Conservation (phyloP, 1,140 invertebrate species). For the Drosophila bifasciata region DNA sequence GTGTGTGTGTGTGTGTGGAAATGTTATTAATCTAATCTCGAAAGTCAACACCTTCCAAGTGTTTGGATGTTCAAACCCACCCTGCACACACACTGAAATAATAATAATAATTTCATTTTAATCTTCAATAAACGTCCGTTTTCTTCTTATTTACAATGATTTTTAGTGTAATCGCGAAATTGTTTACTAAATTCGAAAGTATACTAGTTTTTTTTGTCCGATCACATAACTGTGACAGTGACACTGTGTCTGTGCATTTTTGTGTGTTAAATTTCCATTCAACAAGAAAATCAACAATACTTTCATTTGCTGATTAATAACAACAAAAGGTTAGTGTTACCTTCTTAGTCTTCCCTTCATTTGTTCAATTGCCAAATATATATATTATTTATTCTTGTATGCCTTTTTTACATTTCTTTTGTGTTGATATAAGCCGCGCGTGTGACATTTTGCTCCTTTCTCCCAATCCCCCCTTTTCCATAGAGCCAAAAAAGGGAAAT, state of each 20-base stretch:
- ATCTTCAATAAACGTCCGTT: constrained; percentile 47
- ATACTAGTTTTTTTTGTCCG: constrained; percentile 26
- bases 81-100: constrained; percentile 44
- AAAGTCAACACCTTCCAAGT: constrained; percentile 48
- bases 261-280: constrained; percentile 42
- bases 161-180: constrained; percentile 46
- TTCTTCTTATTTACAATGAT: constrained; percentile 37
- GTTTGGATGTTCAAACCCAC: constrained; percentile 28
- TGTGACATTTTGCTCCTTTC: constrained; percentile 21
- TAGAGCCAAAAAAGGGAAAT: constrained; percentile 49
- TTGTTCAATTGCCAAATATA: constrained; percentile 17
- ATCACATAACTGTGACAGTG: constrained; percentile 12
- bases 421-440: constrained; percentile 36
- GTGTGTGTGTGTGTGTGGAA: constrained; percentile 32
- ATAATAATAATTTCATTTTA: constrained; percentile 67
- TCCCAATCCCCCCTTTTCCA: constrained; percentile 45
- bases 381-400: constrained; percentile 31
- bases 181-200: constrained; percentile 54
- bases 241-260: constrained; percentile 4
- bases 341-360: constrained; percentile 8
- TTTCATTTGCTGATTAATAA: constrained; percentile 56
- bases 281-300: constrained; percentile 37
- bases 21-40: constrained; percentile 47
- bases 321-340: constrained; percentile 43
- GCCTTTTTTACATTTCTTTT: constrained; percentile 25